These are phyloP conservation scores for Bradypodion ventrale DNA, from an alignment of 2,797 vertebrate species.

Conservation along the genomic window DNA sequence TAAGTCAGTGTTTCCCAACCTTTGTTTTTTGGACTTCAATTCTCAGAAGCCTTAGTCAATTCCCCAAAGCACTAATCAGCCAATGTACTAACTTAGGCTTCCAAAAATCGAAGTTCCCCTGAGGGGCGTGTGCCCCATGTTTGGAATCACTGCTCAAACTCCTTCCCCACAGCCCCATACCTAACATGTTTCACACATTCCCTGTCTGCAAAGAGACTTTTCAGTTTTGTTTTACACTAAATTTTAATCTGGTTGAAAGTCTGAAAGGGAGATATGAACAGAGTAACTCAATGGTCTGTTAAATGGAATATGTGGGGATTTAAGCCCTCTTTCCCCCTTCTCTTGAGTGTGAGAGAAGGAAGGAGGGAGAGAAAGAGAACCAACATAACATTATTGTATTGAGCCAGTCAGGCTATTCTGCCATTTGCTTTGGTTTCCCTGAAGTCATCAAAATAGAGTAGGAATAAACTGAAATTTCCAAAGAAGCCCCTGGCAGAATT, in stretches of 20 bases:
- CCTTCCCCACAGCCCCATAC: neutral
- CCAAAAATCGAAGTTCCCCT: no score
- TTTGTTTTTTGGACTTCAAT: no score
- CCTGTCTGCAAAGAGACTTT: constrained; percentile 36
- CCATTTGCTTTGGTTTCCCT: constrained; percentile 63
- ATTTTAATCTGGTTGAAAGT: constrained; percentile 48
- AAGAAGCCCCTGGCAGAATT: constrained; percentile 55
- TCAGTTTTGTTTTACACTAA: constrained; percentile 58
- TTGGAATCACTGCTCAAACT: no score
- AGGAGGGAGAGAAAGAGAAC: constrained; percentile 17
- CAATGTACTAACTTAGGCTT: no score
- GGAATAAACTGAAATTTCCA: constrained; percentile 39
- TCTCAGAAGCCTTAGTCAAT: no score
- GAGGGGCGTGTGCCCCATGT: no score
- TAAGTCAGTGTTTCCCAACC: no score
- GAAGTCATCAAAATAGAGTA: constrained; percentile 58
- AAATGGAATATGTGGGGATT: neutral
- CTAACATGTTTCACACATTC: constrained; percentile 42
- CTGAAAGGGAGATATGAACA: constrained; percentile 58
- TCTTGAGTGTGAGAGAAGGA: no score
- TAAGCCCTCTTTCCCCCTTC: no score
- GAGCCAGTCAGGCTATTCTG: constrained; percentile 49
- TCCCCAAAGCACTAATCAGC: no score
- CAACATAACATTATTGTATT: constrained; percentile 47
- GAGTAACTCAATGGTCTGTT: constrained; percentile 52